Conservation (phyloP, 1,140 invertebrate genomes). For the Lordiphosa clarofinis region DNA sequence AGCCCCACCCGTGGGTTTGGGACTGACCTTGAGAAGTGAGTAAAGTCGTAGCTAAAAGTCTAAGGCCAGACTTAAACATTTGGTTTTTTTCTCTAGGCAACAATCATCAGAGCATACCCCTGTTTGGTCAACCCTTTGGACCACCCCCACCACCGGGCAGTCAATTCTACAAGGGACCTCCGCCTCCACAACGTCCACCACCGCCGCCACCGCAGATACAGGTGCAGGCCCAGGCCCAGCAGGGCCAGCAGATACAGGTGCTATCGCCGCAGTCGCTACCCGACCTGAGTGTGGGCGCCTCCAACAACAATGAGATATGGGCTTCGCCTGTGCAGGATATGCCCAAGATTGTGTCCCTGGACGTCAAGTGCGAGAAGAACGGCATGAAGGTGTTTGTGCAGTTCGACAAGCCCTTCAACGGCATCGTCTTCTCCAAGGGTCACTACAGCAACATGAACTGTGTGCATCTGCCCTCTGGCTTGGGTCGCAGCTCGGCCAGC, state of each 20-base stretch:
- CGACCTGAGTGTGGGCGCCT: conserved; percentile 67
- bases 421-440: conserved; percentile 95
- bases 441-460: conserved; percentile 95
- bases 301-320: conserved; percentile 88
- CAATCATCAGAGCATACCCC: conserved; percentile 66
- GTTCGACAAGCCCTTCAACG: conserved; percentile 96
- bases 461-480: conserved; percentile 92
- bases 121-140: conserved; percentile 80
- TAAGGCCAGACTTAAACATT: no score
- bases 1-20: conserved; percentile 62
- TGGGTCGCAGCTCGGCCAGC: conserved; percentile 91
- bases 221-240: conserved; percentile 54
- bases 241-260: conserved; percentile 64
- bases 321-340: conserved; percentile 89
- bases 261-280: conserved; percentile 12
- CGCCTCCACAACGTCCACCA: conserved; percentile 82
- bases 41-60: not conserved
- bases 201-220: conserved; percentile 82
- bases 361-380: conserved; percentile 96
- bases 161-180: conserved; percentile 85
- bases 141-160: conserved; percentile 80
- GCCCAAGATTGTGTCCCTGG: conserved; percentile 94
- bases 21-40: conserved; percentile 76
- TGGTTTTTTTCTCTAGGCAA: conserved; percentile 39
- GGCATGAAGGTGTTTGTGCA: conserved; percentile 95